Conservation (phyloP, 2,888 invertebrate genomes). For the Synanthedon myopaeformis region DNA sequence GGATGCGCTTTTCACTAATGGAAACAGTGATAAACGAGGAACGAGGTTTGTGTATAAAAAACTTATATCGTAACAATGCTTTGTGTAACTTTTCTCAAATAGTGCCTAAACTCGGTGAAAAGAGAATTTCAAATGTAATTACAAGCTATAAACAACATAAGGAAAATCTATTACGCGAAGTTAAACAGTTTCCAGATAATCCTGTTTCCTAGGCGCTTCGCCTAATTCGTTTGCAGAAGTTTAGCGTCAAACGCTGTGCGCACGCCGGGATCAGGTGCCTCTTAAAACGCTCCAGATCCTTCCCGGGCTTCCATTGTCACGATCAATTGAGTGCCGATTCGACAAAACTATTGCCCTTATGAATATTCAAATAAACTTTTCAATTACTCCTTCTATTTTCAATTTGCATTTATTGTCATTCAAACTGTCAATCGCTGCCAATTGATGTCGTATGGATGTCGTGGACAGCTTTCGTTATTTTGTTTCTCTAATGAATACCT, state of each 20-base stretch:
- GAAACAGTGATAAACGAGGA: too few relatives aligned
- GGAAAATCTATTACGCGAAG: slow-evolving; percentile 21
- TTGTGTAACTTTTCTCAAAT: too few relatives aligned
- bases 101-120: neutral
- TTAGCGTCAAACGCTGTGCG: slow-evolving; percentile 17
- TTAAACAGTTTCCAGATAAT: slow-evolving; percentile 38
- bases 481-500: too few relatives aligned
- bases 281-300: slow-evolving; percentile 25
- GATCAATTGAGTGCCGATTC: slow-evolving; percentile 21
- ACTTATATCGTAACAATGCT: too few relatives aligned
- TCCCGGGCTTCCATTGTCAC: slow-evolving; percentile 22
- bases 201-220: slow-evolving; percentile 32
- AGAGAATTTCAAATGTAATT: neutral
- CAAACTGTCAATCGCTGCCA: too few relatives aligned
- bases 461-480: too few relatives aligned
- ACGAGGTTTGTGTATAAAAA: too few relatives aligned
- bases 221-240: slow-evolving; percentile 44
- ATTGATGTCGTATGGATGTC: too few relatives aligned
- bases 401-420: too few relatives aligned
- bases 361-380: slow-evolving; percentile 3
- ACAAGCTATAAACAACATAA: neutral
- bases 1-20: too few relatives aligned
- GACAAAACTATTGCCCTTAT: slow-evolving; percentile 14
- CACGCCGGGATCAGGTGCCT: slow-evolving; percentile 34
- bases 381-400: too few relatives aligned